Conservation (phyloP, 2,797 vertebrate species). For the Eutrigla gurnardus region DNA sequence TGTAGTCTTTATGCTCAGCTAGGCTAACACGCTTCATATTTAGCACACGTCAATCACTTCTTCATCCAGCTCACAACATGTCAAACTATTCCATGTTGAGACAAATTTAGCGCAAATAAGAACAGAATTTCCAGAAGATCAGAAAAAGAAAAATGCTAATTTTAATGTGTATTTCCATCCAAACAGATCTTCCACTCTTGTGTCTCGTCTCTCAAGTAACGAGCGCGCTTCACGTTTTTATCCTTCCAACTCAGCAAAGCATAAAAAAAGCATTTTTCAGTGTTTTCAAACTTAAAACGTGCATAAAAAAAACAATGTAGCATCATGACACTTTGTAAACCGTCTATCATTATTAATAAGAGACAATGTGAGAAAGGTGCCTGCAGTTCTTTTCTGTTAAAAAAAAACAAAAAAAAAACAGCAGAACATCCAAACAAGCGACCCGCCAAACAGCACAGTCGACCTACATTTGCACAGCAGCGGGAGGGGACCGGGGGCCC, state of each 20-base stretch:
- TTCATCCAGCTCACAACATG: neutral
- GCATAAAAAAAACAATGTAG: neutral
- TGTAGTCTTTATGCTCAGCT: conserved; percentile 8
- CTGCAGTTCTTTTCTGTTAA: conserved; percentile 35
- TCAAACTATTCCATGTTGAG: neutral
- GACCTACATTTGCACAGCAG: conserved; percentile 78
- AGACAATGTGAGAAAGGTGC: conserved; percentile 30
- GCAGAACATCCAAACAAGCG: conserved; percentile 61
- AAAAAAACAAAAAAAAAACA: conserved; percentile 15
- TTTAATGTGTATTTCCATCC: neutral
- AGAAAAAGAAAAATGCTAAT: neutral
- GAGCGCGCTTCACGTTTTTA: neutral
- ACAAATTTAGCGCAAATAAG: neutral
- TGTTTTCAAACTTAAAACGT: conserved; percentile 5
- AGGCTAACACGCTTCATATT: conserved; percentile 3
- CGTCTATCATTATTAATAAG: conserved; percentile 24
- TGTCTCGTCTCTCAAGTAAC: neutral
- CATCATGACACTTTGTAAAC: neutral
- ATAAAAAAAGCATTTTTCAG: neutral
- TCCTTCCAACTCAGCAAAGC: neutral
- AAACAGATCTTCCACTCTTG: neutral
- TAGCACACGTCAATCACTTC: neutral
- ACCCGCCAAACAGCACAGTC: conserved; percentile 57
- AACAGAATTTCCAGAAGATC: neutral
- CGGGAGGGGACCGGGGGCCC: conserved; percentile 65